phyloP scores from a whole-genome alignment of 2,888 invertebrate genomes.

The Hirtodrosophila histrioides region DNA sequence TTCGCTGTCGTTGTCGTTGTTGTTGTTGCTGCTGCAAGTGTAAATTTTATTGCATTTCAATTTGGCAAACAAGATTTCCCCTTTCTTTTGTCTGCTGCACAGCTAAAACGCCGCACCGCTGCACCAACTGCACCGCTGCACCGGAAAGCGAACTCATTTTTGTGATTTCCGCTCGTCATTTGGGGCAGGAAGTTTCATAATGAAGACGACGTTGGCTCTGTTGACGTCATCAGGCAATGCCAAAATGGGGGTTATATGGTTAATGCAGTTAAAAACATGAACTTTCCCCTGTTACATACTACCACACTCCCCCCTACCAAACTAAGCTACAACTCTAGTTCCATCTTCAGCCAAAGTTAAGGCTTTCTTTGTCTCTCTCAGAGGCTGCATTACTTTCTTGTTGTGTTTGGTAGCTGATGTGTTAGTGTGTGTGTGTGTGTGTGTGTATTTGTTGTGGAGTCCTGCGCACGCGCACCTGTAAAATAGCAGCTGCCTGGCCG shows the following conservation, averaged over 20 bases:
- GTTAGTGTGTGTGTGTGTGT: conserved; percentile 5
- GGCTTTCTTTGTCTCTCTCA: conserved; percentile 8
- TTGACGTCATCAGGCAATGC: conserved; percentile 51
- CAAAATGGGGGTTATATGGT: conserved; percentile 35
- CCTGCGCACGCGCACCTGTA: conserved; percentile 75
- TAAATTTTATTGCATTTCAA: conserved; percentile 81
- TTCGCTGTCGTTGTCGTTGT: conserved; percentile 42
- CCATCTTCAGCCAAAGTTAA: too few relatives aligned
- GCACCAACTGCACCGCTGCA: conserved; percentile 10
- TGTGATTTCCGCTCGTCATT: conserved; percentile 76
- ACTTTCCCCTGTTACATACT: neutral
- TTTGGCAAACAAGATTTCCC: conserved; percentile 71
- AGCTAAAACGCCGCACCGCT: neutral
- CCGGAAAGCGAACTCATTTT: conserved; percentile 77
- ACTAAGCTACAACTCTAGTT: neutral
- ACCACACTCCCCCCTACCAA: neutral
- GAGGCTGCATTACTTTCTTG: conserved; percentile 3
- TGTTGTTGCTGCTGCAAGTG: conserved; percentile 67
- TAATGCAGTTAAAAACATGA: conserved; percentile 38
- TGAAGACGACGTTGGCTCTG: conserved; percentile 27
- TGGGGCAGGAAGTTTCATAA: conserved; percentile 75
- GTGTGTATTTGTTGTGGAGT: conserved; percentile 22
- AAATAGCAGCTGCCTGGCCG: conserved; percentile 56
- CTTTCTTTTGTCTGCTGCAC: conserved; percentile 46
- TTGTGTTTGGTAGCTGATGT: too few relatives aligned